phyloP scores from a whole-genome alignment of 2,113 vertebrate genomes.

The Hippocampus guttulatus region DNA sequence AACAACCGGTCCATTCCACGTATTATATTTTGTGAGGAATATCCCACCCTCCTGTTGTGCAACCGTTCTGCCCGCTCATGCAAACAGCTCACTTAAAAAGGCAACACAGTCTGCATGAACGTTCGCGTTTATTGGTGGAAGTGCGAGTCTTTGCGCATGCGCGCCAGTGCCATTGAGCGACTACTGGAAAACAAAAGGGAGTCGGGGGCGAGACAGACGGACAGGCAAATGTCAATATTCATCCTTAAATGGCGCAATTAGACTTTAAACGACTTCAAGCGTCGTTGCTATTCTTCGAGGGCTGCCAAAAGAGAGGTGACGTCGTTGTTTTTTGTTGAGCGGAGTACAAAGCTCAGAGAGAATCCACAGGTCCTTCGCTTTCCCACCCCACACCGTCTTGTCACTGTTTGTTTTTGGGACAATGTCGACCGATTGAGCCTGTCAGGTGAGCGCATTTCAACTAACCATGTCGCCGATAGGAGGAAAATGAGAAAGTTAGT shows the following conservation, averaged over 20 bases:
- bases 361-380: constrained; percentile 59
- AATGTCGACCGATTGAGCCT: not conserved
- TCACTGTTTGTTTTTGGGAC: constrained; percentile 3
- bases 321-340: not conserved
- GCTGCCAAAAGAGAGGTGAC: not conserved
- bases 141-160: constrained; percentile 70
- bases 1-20: not conserved
- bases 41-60: not conserved
- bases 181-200: constrained; percentile 65
- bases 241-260: constrained; percentile 21
- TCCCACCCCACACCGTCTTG: not conserved
- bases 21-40: not conserved
- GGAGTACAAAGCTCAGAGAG: constrained; percentile 19
- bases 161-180: constrained; percentile 43
- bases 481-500: not conserved
- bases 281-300: constrained; percentile 7
- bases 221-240: constrained; percentile 43
- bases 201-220: constrained; percentile 29
- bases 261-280: constrained; percentile 5
- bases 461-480: not conserved
- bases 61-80: not conserved
- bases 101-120: constrained; percentile 25
- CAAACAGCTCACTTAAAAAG: constrained; percentile 8
- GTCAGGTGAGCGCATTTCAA: not conserved
- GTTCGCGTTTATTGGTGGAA: constrained; percentile 10